Evolutionary conservation across 2,888 invertebrate species (phyloP), one percentile per base, ranked within the genome.

Genomic region (Bellardia pandia): DNA sequence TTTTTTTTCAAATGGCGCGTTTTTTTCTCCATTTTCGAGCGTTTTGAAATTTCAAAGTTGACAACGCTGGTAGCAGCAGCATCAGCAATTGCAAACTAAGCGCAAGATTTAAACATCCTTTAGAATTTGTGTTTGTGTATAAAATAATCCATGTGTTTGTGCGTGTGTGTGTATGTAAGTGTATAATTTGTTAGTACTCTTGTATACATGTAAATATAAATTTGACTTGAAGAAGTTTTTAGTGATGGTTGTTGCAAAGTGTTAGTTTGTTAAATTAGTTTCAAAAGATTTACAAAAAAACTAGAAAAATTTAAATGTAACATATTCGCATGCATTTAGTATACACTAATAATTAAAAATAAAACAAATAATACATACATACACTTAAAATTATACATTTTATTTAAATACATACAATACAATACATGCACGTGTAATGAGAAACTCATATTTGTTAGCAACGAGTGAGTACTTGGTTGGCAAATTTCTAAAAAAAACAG

Each of bases 211-310:
- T 42, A 68, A 77, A 66, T 68, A 42, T 45, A 56, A 77, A 33
- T 51, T 23, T 56, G 37, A 64, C 64, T 75, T 81, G 74, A 66
- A 75, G 60, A 62, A 56, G 76, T 37, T 76, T 83, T 71, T 62
- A 45, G 53, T 83, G 62, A 16, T 56, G 69, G 66, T 33, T 62
- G n/a, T 51, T 58, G 58, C 53, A 69, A 76, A 53, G 76, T 83
- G 76, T 76, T 82, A 56, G 71, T 83, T 77, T 71, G 71, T 77
- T 71, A 33, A 77, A 77, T 56, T 77, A 56, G 37, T 77, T 77
- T 64, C 48, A 14, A 64, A 66, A 83, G 69, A 75, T 42, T 68
- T 68, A 71, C 42, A 30, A 51, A 64, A 64, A 53, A 33, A 72
- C 23, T 62, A n/a, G 3, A 5, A 37, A 37, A 37, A 37, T 37